A percentile compares a stretch with the other conserved stretches of the same genome.
phyloP scores from a whole-genome alignment of 2,797 vertebrate genomes.

The Falco cherrug region DNA sequence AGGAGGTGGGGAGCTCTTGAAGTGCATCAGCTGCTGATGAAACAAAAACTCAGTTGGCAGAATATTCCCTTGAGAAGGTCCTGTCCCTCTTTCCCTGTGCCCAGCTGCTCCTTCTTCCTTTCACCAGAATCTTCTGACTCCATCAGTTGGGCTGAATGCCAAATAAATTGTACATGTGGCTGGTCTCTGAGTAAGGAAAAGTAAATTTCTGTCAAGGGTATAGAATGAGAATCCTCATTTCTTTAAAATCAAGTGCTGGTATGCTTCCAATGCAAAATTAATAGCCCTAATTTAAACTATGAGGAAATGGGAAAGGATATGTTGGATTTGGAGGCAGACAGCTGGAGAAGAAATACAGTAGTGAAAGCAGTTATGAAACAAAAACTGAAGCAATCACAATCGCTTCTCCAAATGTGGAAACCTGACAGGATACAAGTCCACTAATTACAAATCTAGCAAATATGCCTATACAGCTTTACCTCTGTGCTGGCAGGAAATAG shows the following conservation, averaged over 20 bases:
- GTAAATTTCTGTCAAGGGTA: background rate
- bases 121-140: background rate
- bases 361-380: slow-evolving; percentile 43
- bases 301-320: slow-evolving; percentile 17
- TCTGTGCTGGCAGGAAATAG: slow-evolving; percentile 45
- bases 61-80: background rate
- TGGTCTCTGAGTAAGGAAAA: background rate
- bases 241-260: background rate
- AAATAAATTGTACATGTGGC: background rate
- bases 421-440: slow-evolving; percentile 28
- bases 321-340: slow-evolving; percentile 8
- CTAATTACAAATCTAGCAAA: slow-evolving; percentile 40
- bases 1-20: background rate
- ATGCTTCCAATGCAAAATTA: background rate
- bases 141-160: background rate
- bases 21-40: slow-evolving; percentile 16
- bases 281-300: background rate
- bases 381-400: slow-evolving; percentile 44
- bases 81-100: background rate
- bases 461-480: slow-evolving; percentile 23
- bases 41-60: background rate
- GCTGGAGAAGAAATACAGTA: slow-evolving; percentile 55
- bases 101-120: slow-evolving; percentile 33
- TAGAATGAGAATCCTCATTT: slow-evolving; percentile 4
- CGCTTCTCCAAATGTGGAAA: slow-evolving; percentile 29